Base-by-base conservation (phyloP, 92 coral and sea anemone genomes). In the Anthopleura xanthogrammica region DNA sequence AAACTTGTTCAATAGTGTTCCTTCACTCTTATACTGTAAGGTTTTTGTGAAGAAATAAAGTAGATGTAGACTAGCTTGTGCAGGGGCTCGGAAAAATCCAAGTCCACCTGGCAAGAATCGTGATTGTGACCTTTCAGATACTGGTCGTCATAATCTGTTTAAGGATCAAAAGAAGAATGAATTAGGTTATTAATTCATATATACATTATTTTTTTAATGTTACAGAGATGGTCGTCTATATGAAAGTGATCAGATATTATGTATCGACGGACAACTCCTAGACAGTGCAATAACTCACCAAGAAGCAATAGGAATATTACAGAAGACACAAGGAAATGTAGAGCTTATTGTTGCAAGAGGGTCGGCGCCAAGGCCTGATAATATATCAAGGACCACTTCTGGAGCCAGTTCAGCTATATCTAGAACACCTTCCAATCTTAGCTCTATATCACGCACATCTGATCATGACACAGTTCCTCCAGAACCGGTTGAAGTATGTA, bases 201-300 rank as follows among this genome's bases (percentile, higher is more conserved):
- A 1, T 48, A 24, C 36, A 29, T 29, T 72, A 11, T 41, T 60
- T 57, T 60, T 73, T 84, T 19, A 16, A 24, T 64, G 14, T 58
- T 83, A 54, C 76, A 96, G 99, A 72, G 98, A 97, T 88, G 98
- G 99, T 2, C 90, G 97, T 12, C 80, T 97, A 12, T 95, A 94
- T 65, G 99, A 97, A 85, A 93, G 99, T 85, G 99, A 97, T 77
- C 99, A 97, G 86, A 97, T 97, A 58, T 91, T 97, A 52, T 95
- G 98, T 60, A 97, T 97, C 65, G 98, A 97, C 79, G 94, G 95
- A 23, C 90, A 93, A 79, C 90, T 85, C 42, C 93, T 97, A 12
- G 98, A 94, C 57, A 94, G 95, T 86, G 99, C 95, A 12, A 86
- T 97, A 78, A 90, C 99, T 12, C 99, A 97, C 80, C 98, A 97